phyloP scores from a whole-genome alignment of 2,888 invertebrate species.

The Chrysomela aeneicollis region DNA sequence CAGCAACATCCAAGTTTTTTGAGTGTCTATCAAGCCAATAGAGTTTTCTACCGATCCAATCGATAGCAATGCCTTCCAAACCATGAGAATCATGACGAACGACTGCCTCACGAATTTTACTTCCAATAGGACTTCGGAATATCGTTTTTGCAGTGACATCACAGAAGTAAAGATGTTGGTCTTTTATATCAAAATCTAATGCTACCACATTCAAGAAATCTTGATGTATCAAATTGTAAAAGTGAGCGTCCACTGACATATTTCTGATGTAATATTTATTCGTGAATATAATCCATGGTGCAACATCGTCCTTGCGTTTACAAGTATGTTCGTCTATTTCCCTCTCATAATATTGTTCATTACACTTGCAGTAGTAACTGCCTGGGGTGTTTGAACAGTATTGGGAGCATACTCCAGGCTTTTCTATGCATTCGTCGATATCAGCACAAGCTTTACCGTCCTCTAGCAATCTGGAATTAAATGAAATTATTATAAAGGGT shows the following conservation, averaged over 20 bases:
- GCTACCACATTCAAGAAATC: constrained; percentile 97
- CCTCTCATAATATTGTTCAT: constrained; percentile 88
- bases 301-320: constrained; percentile 81
- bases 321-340: constrained; percentile 88
- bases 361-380: constrained; percentile 95
- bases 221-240: constrained; percentile 89
- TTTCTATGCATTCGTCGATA: constrained; percentile 88
- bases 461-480: constrained; percentile 67
- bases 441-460: constrained; percentile 94
- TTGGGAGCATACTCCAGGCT: constrained; percentile 92
- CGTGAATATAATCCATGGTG: constrained; percentile 92
- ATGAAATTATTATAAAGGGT: too few species aligned
- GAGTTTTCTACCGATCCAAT: constrained; percentile 95
- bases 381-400: constrained; percentile 96
- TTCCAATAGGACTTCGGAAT: constrained; percentile 73
- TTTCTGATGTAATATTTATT: constrained; percentile 98
- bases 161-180: constrained; percentile 91
- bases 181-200: constrained; percentile 88
- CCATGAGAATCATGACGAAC: constrained; percentile 94
- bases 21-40: constrained; percentile 98
- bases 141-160: constrained; percentile 97
- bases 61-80: constrained; percentile 95
- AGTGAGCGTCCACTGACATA: constrained; percentile 87
- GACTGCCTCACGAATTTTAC: constrained; percentile 74
- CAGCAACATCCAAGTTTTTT: constrained; percentile 93